Evolutionary conservation across 2,888 invertebrate genomes (phyloP), one percentile per base, ranked within the genome.

Genomic region (Trachelus stipa): DNA sequence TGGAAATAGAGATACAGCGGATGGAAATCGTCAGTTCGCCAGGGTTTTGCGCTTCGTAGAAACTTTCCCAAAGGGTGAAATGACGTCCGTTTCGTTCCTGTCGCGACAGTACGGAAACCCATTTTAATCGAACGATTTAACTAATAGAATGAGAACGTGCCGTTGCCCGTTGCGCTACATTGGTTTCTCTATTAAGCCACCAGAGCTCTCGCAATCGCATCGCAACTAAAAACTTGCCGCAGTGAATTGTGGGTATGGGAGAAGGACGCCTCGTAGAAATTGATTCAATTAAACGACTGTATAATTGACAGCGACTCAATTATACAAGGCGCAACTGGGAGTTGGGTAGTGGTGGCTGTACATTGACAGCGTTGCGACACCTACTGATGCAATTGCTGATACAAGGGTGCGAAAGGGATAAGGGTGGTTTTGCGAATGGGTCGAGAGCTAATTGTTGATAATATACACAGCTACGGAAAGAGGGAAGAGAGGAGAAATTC

Each of bases 221-320:
- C 56, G 56, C 56, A 68, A 73, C 73, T 56, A 73, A 71, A 37
- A 73, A 56, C 73, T 73, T 73, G 35, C 40, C n/a, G 35, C n/a
- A 73, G 68, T 75, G 69, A 73, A 68, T 56, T 34, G 23, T 69
- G 37, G 33, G 33, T 35, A 69, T 37, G 73, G 56, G 74, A 78
- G 76, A 69, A 69, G 56, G 56, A 23, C 23, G 56, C 79, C 73
- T 73, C 78, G 71, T 76, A 76, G 81, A 78, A 82, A 83, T 84
- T 82, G 83, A 80, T 77, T 75, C 82, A 85, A 85, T 84, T 86
- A 85, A 84, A 81, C 74, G 79, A 73, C 77, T 76, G 79, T 80
- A 80, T 87, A 86, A 87, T 87, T 87, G 86, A 87, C 86, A 79
- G 79, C 76, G 80, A 83, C 80, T 83, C 83, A 81, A 87, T 85